Percentiles rank a stretch among this genome's conserved stretches.
Evolutionary conservation across 2,888 invertebrate species (phyloP).

Genomic region (Xylota sylvarum): DNA sequence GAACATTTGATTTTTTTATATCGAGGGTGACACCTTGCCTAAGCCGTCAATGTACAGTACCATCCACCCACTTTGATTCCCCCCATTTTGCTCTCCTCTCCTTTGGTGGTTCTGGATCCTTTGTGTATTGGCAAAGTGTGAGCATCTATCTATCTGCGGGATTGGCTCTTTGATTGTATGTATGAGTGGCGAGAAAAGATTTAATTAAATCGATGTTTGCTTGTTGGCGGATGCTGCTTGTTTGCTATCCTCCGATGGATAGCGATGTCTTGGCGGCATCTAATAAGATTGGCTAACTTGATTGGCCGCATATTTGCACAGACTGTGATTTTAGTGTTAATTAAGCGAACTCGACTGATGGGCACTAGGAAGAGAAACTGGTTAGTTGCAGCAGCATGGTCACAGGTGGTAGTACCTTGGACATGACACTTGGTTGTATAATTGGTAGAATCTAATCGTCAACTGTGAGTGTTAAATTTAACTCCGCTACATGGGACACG

Average conservation of each 20-base stretch:
- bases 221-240: conserved; percentile 48
- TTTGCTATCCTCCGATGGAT: conserved; percentile 10
- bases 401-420: conserved; percentile 36
- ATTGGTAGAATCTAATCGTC: conserved; percentile 22
- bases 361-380: background rate
- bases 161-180: conserved; percentile 62
- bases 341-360: conserved; percentile 44
- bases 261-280: conserved; percentile 41
- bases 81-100: background rate
- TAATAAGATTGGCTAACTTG: conserved; percentile 69
- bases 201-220: conserved; percentile 76
- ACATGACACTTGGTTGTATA: conserved; percentile 8
- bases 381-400: background rate
- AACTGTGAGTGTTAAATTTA: conserved; percentile 9
- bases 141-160: conserved; percentile 19
- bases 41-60: conserved; percentile 5
- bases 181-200: conserved; percentile 66
- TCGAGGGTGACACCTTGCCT: conserved; percentile 68
- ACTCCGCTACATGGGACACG: background rate
- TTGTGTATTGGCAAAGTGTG: conserved; percentile 25
- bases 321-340: conserved; percentile 62
- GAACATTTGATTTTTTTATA: conserved; percentile 71
- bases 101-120: conserved; percentile 28
- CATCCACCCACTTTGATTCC: background rate
- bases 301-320: conserved; percentile 70